phyloP scores from a whole-genome alignment of 1,140 invertebrate species.

The Ylistrum balloti region DNA sequence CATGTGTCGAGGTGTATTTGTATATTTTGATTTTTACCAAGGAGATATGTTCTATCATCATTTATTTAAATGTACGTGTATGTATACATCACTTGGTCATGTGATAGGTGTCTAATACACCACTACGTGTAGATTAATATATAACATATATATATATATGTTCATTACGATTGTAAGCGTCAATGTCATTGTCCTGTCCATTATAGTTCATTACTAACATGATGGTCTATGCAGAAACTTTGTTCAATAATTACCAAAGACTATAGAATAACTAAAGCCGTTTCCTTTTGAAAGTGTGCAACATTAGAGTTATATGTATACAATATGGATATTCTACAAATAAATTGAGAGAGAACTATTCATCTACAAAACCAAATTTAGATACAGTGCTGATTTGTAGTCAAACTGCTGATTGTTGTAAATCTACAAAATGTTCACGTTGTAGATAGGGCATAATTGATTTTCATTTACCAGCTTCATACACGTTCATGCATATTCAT shows the following conservation, averaged over 20 bases:
- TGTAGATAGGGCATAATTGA: conserved; percentile 17
- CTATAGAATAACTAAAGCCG: not conserved
- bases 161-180: not conserved
- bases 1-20: not conserved
- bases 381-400: conserved; percentile 15
- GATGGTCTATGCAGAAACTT: conserved; percentile 38
- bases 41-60: conserved; percentile 1
- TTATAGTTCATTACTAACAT: not conserved
- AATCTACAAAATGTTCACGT: not conserved
- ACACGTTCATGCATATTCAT: not conserved
- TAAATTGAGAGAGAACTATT: conserved; percentile 26
- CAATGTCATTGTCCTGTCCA: not conserved
- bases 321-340: not conserved
- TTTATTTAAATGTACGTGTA: not conserved
- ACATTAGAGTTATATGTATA: not conserved
- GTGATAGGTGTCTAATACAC: not conserved
- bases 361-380: conserved; percentile 8
- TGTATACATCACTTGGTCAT: conserved; percentile 7
- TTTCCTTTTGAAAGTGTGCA: not conserved
- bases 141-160: conserved; percentile 1
- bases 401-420: conserved; percentile 38
- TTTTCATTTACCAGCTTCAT: not conserved
- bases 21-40: conserved; percentile 15
- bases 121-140: conserved; percentile 13
- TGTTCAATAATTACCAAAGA: conserved; percentile 31